A percentile compares a stretch with the other conserved stretches of the same genome.
Conservation (phyloP, 2,113 vertebrate genomes). For the Reinhardtius hippoglossoides region DNA sequence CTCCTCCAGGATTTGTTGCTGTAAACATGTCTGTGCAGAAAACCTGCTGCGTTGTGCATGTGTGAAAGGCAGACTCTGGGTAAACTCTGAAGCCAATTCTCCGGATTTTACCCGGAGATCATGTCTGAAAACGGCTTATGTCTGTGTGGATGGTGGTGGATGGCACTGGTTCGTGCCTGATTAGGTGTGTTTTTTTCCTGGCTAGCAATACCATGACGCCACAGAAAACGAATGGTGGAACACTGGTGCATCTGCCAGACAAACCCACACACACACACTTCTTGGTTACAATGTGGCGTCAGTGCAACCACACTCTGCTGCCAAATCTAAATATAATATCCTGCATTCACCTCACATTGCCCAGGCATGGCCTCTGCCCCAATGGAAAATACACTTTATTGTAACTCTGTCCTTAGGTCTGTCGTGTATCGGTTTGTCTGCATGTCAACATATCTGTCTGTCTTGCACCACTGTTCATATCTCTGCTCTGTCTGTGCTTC, state of each 20-base stretch:
- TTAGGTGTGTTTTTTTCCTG: slow-evolving; percentile 51
- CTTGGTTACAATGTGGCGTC: slow-evolving; percentile 76
- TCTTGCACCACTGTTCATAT: slow-evolving; percentile 54
- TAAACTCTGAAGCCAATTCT: too few relatives aligned
- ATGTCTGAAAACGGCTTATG: slow-evolving; percentile 1
- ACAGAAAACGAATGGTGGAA: slow-evolving; percentile 57
- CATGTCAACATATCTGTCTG: slow-evolving; percentile 43
- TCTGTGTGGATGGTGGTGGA: slow-evolving; percentile 18
- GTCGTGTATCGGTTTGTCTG: slow-evolving; percentile 49
- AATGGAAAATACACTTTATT: slow-evolving; percentile 76
- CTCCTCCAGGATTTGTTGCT: too few relatives aligned
- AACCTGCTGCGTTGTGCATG: too few relatives aligned
- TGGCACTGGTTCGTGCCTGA: slow-evolving; percentile 34
- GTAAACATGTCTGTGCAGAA: too few relatives aligned
- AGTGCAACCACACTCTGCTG: slow-evolving; percentile 66
- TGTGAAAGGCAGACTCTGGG: too few relatives aligned
- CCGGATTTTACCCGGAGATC: too few relatives aligned
- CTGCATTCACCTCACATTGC: slow-evolving; percentile 71
- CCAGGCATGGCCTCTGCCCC: slow-evolving; percentile 57
- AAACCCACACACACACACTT: slow-evolving; percentile 43
- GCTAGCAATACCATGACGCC: slow-evolving; percentile 48
- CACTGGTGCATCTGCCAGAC: slow-evolving; percentile 52
- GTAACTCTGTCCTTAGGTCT: slow-evolving; percentile 66
- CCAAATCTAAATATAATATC: slow-evolving; percentile 80
- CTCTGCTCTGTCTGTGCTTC: slow-evolving; percentile 56